Conservation (phyloP, 1,140 invertebrate genomes). For the Papilio polyxenes region DNA sequence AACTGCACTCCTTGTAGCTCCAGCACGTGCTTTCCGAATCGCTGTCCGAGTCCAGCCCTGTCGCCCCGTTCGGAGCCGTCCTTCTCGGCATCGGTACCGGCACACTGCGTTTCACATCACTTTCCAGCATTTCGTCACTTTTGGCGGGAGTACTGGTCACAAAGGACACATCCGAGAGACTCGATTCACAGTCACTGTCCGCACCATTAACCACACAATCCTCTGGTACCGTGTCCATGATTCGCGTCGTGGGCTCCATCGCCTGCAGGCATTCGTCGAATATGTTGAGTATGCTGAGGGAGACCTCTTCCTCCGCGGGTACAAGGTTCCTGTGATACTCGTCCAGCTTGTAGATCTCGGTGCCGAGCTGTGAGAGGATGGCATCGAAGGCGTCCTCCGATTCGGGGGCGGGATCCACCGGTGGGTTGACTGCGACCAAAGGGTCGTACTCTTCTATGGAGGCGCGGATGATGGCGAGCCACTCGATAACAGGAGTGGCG, state of each 20-base stretch:
- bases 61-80: constrained; percentile 44
- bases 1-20: constrained; percentile 74
- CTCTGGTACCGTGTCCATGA: constrained; percentile 47
- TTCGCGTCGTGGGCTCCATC: constrained; percentile 46
- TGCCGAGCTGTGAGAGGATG: constrained; percentile 75
- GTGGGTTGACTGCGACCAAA: constrained; percentile 53
- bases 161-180: constrained; percentile 59
- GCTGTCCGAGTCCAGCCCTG: constrained; percentile 52
- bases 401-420: constrained; percentile 48
- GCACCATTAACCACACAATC: constrained; percentile 52
- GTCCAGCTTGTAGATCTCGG: constrained; percentile 77
- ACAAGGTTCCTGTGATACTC: constrained; percentile 71
- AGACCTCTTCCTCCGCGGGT: constrained; percentile 64
- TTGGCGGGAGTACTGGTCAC: constrained; percentile 63
- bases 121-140: constrained; percentile 55
- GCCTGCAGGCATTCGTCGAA: constrained; percentile 74
- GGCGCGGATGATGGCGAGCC: constrained; percentile 67
- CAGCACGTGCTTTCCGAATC: constrained; percentile 73
- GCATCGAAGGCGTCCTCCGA: constrained; percentile 75
- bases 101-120: constrained; percentile 49
- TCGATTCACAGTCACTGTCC: constrained; percentile 64
- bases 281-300: constrained; percentile 72
- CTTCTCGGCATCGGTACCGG: constrained; percentile 63
- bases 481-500: constrained; percentile 68
- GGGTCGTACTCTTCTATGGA: constrained; percentile 78